Evolutionary conservation across 2,113 vertebrate species (phyloP).

Genomic region (Romanogobio albipinnatus): DNA sequence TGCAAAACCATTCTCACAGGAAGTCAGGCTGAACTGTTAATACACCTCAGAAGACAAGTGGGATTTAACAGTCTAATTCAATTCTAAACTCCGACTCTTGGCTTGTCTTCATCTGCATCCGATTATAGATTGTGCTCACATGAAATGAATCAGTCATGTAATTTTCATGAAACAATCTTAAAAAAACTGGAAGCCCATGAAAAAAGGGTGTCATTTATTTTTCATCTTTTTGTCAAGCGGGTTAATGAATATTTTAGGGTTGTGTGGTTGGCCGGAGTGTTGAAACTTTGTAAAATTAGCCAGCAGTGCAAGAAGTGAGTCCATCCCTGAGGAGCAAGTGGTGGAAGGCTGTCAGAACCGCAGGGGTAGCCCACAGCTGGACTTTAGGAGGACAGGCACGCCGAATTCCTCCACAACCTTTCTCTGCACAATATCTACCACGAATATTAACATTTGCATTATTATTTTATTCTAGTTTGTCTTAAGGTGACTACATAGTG

Average conservation of each 20-base stretch:
- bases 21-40: conserved; percentile 37
- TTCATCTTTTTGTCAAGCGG: conserved; percentile 81
- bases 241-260: conserved; percentile 79
- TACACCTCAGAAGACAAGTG: conserved; percentile 32
- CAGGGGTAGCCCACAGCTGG: conserved; percentile 67
- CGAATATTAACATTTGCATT: not conserved
- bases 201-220: conserved; percentile 80
- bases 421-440: not conserved
- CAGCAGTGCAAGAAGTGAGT: conserved; percentile 71
- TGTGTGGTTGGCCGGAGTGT: conserved; percentile 71
- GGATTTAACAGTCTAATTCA: conserved; percentile 39
- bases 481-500: not conserved
- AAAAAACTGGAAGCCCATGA: conserved; percentile 80
- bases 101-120: conserved; percentile 42
- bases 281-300: conserved; percentile 79
- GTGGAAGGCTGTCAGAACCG: conserved; percentile 58
- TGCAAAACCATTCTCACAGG: not conserved
- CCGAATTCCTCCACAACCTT: conserved; percentile 69
- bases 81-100: conserved; percentile 45
- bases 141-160: conserved; percentile 76
- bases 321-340: conserved; percentile 55
- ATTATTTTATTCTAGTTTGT: not conserved
- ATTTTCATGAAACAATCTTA: conserved; percentile 79
- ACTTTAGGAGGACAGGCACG: conserved; percentile 68
- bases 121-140: conserved; percentile 72